Evolutionary conservation across 1,140 invertebrate genomes (phyloP).

Genomic region (Drosophila mayri): DNA sequence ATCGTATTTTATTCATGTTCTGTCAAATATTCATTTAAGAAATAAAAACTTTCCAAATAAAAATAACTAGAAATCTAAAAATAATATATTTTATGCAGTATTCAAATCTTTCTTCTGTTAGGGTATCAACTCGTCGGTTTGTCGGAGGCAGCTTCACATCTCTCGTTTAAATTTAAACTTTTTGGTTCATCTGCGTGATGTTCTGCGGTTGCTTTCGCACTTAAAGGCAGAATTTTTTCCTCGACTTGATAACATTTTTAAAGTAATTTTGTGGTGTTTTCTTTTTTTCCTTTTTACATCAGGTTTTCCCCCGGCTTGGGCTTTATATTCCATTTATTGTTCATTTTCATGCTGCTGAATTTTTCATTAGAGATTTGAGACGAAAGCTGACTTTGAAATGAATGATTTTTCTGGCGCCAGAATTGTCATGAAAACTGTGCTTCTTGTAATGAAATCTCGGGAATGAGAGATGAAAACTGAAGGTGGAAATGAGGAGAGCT

Average conservation of each 20-base stretch:
- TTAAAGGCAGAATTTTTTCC: conserved; percentile 57
- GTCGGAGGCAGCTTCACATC: background rate
- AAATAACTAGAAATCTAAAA: background rate
- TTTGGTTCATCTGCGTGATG: conserved; percentile 76
- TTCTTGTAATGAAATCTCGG: conserved; percentile 43
- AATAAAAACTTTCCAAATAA: background rate
- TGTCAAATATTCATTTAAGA: background rate
- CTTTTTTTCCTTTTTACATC: conserved; percentile 1
- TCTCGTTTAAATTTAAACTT: conserved; percentile 70
- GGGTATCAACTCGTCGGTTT: background rate
- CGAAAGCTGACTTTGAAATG: conserved; percentile 28
- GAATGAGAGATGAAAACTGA: conserved; percentile 18
- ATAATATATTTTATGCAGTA: background rate
- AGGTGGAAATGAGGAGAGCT: conserved; percentile 8
- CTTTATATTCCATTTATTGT: conserved; percentile 61
- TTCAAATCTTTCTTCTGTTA: background rate
- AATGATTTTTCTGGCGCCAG: conserved; percentile 48
- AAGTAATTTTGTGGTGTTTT: conserved; percentile 54
- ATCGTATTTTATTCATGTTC: background rate
- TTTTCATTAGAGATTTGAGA: conserved; percentile 74
- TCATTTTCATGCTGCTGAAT: conserved; percentile 71
- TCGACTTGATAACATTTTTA: conserved; percentile 43
- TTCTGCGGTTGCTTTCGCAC: conserved; percentile 60
- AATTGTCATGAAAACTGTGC: conserved; percentile 36
- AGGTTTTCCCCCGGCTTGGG: conserved; percentile 10